phyloP scores from a whole-genome alignment of 2,888 invertebrate genomes.

The Eupithecia subfuscata region DNA sequence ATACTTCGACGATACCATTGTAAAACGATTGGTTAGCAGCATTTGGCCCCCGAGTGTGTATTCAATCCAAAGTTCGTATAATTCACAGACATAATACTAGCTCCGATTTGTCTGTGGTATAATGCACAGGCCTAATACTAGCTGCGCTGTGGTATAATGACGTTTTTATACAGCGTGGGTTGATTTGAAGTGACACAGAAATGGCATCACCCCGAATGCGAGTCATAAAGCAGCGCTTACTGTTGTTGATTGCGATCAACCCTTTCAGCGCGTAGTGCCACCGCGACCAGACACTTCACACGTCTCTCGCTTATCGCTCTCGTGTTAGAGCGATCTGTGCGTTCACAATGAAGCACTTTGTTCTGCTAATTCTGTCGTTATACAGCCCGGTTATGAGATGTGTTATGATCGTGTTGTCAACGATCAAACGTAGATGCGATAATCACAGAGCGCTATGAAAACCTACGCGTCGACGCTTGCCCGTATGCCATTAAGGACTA shows the following conservation, averaged over 20 bases:
- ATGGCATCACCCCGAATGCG: slow-evolving; percentile 34
- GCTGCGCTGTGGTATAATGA: no score
- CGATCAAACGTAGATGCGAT: slow-evolving; percentile 13
- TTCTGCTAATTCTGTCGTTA: slow-evolving; percentile 32
- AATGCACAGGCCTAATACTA: no score
- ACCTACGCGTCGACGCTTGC: background rate
- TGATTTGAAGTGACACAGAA: slow-evolving; percentile 17
- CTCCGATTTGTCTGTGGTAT: no score
- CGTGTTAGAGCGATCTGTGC: slow-evolving; percentile 39
- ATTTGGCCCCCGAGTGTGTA: no score
- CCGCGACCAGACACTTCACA: slow-evolving; percentile 44
- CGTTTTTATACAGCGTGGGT: slow-evolving; percentile 12
- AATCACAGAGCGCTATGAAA: slow-evolving; percentile 5
- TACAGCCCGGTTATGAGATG: slow-evolving; percentile 27
- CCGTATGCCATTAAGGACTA: background rate
- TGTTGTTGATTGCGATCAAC: slow-evolving; percentile 47
- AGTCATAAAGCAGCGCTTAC: slow-evolving; percentile 45
- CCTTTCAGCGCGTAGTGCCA: slow-evolving; percentile 43
- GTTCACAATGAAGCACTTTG: slow-evolving; percentile 40
- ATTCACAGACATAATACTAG: no score
- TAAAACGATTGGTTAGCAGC: no score
- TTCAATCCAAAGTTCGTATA: background rate
- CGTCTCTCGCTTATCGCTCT: slow-evolving; percentile 43
- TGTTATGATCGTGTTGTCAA: slow-evolving; percentile 29
- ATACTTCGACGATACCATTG: no score